Base-by-base conservation (phyloP, 2,797 vertebrate genomes). In the Pogonophryne albipinna region DNA sequence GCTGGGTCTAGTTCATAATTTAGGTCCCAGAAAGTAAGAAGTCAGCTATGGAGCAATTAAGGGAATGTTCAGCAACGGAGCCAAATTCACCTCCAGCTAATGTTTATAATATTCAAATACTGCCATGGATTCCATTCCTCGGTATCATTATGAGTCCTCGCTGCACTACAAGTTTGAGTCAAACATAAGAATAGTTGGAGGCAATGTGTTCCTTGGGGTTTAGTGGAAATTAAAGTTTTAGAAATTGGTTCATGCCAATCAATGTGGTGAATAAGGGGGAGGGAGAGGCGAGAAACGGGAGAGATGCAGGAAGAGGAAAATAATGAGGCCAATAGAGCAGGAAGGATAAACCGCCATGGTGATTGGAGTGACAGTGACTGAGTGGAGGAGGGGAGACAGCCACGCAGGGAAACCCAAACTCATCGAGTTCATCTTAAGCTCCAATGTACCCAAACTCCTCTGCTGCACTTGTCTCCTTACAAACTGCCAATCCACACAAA, bases 271-370 rank as follows among this genome's bases (percentile, higher is more conserved):
- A 80, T 70, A 65, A 67, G 23, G 53, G 23, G 49, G 79, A 71
- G 83, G 76, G 81, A 72, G 80, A 87, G 70, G 81, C 63, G 76
- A 76, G 79, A 74, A 71, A 62, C 78, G 71, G 71, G 80, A 86
- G 83, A 81, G 77, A 88, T 75, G 87, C 85, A 78, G 86, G 83
- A 82, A 89, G 80, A 85, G 83, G 34, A 91, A 90, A 92, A 92
- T 94, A 93, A 93, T 94, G 92, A 94, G 92, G 90, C 86, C 91
- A 92, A 90, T 80, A 91, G 92, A 88, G 91, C 87, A 91, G 88
- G 71, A 82, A 90, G 90, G 89, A 93, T 90, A 89, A 89, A 90
- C 84, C 71, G 16, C 80, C 74, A 77, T 76, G 87, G 89, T 91
- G 92, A 92, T 66, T 81, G 85, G 89, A 88, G 86, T 94, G 92